Base-by-base conservation (phyloP, 2,888 invertebrate species). In the Catocala nupta region DNA sequence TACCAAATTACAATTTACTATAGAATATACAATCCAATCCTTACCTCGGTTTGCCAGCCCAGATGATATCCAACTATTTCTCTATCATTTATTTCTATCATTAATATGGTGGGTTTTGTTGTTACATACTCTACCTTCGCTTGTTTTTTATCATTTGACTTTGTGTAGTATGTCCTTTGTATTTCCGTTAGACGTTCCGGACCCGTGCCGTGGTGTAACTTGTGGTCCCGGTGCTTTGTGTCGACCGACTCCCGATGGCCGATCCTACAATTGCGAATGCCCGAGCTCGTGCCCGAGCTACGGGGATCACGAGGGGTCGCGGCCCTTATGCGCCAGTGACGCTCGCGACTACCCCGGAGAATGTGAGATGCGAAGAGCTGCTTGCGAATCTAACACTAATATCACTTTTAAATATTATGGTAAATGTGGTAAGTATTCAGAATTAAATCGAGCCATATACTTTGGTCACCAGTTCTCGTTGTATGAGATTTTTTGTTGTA, bases 141-240 rank as follows among this genome's bases (percentile, higher is more conserved):
- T 25, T 25, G 25, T 25, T 25, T 25, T 25, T 25, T 25, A 25
- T 25, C 1, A 25, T 25, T 25, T 25, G 25, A 25, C 25, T 25
- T 25, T 16, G 16, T 16, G 16, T 25, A 25, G 3, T 25, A 25
- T 1, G 0, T 1, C 3, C 25, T 3, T 25, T 25, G 11, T 12
- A 44, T 44, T n/a, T n/a, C 4, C 11, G 7, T 11, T 7, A 94
- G 94, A 94, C 89, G 89, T 95, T 80, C 89, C 95, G 94, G 97
- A 97, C 91, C 95, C 97, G 72, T 98, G 98, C 90, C 94, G 95
- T 70, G 96, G 96, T 65, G 96, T 98, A 59, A 95, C 95, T 75
- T 98, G 98, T 89, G 96, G 97, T 77, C 96, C 96, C 80, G 98
- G 98, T 9, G 97, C 97, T 55, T 95, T 95, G 65, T 98, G 98